Conservation (phyloP, 2,888 invertebrate genomes). For the Automeris io region DNA sequence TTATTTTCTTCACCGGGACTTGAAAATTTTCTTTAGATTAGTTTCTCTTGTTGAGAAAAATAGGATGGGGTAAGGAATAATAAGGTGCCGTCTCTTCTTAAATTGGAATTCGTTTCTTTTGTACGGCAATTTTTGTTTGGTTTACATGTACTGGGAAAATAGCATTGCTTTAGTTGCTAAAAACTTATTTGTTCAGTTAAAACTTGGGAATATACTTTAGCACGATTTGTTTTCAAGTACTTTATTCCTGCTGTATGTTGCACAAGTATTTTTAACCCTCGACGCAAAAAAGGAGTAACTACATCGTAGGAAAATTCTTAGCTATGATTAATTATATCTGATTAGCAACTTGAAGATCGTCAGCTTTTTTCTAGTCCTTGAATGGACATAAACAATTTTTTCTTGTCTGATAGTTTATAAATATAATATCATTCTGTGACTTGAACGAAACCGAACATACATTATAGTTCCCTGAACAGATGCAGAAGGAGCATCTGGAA, state of each 20-base stretch:
- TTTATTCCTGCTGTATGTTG: conserved; percentile 9
- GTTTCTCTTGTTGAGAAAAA: conserved; percentile 74
- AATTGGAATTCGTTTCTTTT: conserved; percentile 60
- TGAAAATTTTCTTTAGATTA: conserved; percentile 77
- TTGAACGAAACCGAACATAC: too few species aligned
- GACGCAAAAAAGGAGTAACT: neutral
- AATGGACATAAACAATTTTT: too few species aligned
- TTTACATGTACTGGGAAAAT: conserved; percentile 29
- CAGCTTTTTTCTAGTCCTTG: too few species aligned
- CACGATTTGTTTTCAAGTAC: conserved; percentile 16
- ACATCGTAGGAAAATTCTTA: too few species aligned
- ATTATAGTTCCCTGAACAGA: too few species aligned
- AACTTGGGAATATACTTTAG: conserved; percentile 39
- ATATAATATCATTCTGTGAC: too few species aligned
- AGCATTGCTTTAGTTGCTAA: conserved; percentile 41
- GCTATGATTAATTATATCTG: too few species aligned
- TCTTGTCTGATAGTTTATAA: too few species aligned
- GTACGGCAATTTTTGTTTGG: conserved; percentile 41
- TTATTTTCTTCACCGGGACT: conserved; percentile 69
- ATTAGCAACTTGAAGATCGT: too few species aligned
- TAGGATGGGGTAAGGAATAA: conserved; percentile 66
- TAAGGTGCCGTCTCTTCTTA: conserved; percentile 62
- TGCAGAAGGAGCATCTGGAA: too few species aligned
- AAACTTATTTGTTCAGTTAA: conserved; percentile 41
- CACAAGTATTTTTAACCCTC: neutral